A percentile compares a stretch with the other conserved stretches of the same genome.
phyloP scores from a whole-genome alignment of 2,113 vertebrate genomes.

The Lophius piscatorius region DNA sequence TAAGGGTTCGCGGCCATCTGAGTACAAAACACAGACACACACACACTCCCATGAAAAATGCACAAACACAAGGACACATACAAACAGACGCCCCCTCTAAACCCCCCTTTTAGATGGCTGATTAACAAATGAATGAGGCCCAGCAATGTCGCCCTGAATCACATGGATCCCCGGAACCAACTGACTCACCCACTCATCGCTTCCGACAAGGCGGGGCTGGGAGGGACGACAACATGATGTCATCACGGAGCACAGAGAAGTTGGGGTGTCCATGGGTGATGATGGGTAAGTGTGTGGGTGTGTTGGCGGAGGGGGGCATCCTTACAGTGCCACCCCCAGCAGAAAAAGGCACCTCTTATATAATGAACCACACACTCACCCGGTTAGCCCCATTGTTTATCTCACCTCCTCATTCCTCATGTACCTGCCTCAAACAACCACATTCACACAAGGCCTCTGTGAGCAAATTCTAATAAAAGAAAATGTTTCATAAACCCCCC shows the following conservation, averaged over 20 bases:
- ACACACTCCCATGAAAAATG: constrained; percentile 18
- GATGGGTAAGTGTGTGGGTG: constrained; percentile 11
- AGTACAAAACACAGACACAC: constrained; percentile 22
- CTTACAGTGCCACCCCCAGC: constrained; percentile 38
- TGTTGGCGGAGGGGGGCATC: constrained; percentile 7
- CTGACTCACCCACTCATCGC: constrained; percentile 83
- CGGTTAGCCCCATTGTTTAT: constrained; percentile 24
- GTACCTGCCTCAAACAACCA: constrained; percentile 31
- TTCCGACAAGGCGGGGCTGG: constrained; percentile 84
- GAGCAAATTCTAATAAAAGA: constrained; percentile 36
- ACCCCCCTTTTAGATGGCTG: constrained; percentile 66
- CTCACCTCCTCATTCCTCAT: constrained; percentile 16
- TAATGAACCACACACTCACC: constrained; percentile 13
- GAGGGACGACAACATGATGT: constrained; percentile 79
- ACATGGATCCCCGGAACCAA: constrained; percentile 82
- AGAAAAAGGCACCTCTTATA: constrained; percentile 27
- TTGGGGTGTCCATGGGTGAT: constrained; percentile 30
- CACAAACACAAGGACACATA: constrained; percentile 43
- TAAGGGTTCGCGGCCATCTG: constrained; percentile 76
- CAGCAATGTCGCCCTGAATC: constrained; percentile 85
- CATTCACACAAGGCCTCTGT: constrained; percentile 4
- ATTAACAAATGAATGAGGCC: constrained; percentile 78
- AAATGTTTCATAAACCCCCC: constrained; percentile 41
- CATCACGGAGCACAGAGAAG: constrained; percentile 48
- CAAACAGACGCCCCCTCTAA: constrained; percentile 46